phyloP scores from a whole-genome alignment of 2,888 invertebrate species.

The Zonitis immaculata region DNA sequence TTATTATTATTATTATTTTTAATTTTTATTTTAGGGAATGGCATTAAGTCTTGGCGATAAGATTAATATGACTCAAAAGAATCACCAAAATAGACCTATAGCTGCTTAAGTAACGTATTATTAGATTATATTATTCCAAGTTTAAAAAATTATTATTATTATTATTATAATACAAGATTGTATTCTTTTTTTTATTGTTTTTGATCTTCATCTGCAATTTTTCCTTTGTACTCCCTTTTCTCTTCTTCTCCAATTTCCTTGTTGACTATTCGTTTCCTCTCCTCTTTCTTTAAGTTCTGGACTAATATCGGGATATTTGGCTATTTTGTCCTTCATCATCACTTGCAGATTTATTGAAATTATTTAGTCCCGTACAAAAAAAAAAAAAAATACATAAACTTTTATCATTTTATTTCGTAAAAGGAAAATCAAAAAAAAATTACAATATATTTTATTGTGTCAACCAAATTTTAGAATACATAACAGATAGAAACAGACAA shows the following conservation, averaged over 20 bases:
- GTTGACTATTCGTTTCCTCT: too few relatives aligned
- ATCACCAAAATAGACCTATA: constrained; percentile 50
- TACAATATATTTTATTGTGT: neutral
- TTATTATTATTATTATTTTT: too few relatives aligned
- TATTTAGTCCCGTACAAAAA: too few relatives aligned
- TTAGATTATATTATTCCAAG: constrained; percentile 6
- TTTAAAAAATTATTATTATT: too few relatives aligned
- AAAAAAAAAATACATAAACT: too few relatives aligned
- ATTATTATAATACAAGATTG: too few relatives aligned
- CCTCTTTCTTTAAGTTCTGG: too few relatives aligned
- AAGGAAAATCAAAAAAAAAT: neutral
- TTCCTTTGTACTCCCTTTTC: constrained; percentile 2
- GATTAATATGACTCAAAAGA: constrained; percentile 89
- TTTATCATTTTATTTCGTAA: neutral
- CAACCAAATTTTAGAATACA: neutral
- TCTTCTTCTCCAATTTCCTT: too few relatives aligned
- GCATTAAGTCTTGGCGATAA: constrained; percentile 97
- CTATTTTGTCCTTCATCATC: too few relatives aligned
- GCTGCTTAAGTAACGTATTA: constrained; percentile 35
- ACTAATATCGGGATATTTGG: too few relatives aligned
- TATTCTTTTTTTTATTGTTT: too few relatives aligned
- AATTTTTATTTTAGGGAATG: constrained; percentile 79
- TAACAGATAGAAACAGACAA: neutral
- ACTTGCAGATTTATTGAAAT: too few relatives aligned
- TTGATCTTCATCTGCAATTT: constrained; percentile 20